Evolutionary conservation across 2,113 vertebrate genomes (phyloP).

Genomic region (Hyperoodon ampullatus): DNA sequence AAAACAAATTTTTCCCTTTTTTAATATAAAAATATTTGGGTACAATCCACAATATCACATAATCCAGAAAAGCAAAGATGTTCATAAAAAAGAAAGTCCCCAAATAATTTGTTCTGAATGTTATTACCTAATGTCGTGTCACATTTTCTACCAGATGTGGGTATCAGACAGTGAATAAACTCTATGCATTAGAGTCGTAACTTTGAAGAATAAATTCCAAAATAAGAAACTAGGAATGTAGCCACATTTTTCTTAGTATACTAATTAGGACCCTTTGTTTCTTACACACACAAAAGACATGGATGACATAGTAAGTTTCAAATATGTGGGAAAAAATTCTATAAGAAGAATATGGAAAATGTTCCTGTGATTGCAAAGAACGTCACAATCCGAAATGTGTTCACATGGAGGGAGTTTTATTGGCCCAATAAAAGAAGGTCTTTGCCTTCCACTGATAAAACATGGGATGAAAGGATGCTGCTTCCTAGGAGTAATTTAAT

Average conservation of each 20-base stretch:
- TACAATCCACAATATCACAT: neutral
- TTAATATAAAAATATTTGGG: neutral
- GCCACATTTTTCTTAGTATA: neutral
- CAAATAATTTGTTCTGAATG: neutral
- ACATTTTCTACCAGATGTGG: neutral
- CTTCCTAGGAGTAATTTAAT: neutral
- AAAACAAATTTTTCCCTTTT: conserved; percentile 11
- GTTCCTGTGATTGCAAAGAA: neutral
- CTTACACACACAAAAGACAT: neutral
- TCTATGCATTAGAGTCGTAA: neutral
- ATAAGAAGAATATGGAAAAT: neutral
- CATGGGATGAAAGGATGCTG: neutral
- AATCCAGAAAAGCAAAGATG: neutral
- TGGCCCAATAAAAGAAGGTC: neutral
- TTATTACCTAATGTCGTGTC: neutral
- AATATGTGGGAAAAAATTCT: neutral
- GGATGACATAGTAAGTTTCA: conserved; percentile 4
- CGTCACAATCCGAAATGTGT: neutral
- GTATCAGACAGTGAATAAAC: neutral
- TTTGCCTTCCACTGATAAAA: neutral
- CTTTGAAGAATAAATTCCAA: conserved; percentile 37
- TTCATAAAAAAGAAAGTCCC: neutral
- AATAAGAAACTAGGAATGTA: neutral
- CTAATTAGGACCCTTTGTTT: neutral
- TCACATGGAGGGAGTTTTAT: neutral